Evolutionary conservation across 2,888 invertebrate genomes (phyloP).

Genomic region (Thumatha senex): DNA sequence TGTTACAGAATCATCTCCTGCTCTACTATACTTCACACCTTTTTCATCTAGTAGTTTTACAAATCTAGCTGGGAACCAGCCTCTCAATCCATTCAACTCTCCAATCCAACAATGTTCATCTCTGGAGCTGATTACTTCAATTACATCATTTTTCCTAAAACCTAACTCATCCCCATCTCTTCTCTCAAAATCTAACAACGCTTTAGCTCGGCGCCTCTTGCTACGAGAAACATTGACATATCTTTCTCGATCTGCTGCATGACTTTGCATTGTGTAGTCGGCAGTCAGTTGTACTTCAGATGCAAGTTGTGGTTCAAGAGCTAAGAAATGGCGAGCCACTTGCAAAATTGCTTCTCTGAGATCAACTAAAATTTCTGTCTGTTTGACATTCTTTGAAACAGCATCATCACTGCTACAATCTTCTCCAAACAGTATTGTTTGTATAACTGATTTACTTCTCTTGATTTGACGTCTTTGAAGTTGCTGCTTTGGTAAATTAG

Average conservation of each 20-base stretch:
- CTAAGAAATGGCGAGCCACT: slow-evolving; percentile 96
- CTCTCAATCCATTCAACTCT: slow-evolving; percentile 96
- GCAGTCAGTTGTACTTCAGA: slow-evolving; percentile 92
- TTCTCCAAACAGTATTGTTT: slow-evolving; percentile 93
- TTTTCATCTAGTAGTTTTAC: slow-evolving; percentile 97
- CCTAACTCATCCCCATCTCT: slow-evolving; percentile 99
- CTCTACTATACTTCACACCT: slow-evolving; percentile 89
- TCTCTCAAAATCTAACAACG: slow-evolving; percentile 97
- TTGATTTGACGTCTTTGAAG: slow-evolving; percentile 93
- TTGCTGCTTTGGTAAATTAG: slow-evolving; percentile 97
- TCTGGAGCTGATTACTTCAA: slow-evolving; percentile 97
- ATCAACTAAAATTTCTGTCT: slow-evolving; percentile 99
- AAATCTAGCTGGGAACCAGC: slow-evolving; percentile 99
- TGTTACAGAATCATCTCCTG: slow-evolving; percentile 98
- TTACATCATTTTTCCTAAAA: slow-evolving; percentile 98
- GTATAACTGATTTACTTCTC: slow-evolving; percentile 94
- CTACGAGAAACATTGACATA: slow-evolving; percentile 96
- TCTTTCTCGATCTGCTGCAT: slow-evolving; percentile 96
- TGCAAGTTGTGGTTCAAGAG: slow-evolving; percentile 93
- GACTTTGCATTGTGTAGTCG: slow-evolving; percentile 98
- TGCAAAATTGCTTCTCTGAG: slow-evolving; percentile 96
- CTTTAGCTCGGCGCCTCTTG: slow-evolving; percentile 95
- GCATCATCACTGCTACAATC: slow-evolving; percentile 90
- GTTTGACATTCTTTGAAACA: slow-evolving; percentile 97
- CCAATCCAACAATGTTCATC: slow-evolving; percentile 99